These are phyloP conservation scores for Lucifuga dentata DNA, from an alignment of 2,113 vertebrate species.

Conservation along the genomic window DNA sequence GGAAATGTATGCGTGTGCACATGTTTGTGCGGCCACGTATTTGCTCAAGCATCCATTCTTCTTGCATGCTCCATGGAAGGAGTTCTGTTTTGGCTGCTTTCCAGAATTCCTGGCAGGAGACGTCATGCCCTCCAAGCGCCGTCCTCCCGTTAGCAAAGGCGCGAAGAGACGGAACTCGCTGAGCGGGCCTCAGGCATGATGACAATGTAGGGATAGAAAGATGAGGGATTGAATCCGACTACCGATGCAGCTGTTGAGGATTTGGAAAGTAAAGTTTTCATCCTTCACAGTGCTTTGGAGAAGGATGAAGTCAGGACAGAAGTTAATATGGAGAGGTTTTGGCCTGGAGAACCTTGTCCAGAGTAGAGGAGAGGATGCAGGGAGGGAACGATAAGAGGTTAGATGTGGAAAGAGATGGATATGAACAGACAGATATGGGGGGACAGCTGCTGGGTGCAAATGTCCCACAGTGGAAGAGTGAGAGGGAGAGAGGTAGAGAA, in stretches of 20 bases:
- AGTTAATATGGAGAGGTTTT: conserved; percentile 29
- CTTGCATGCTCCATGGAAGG: conserved; percentile 27
- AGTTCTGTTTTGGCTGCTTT: conserved; percentile 48
- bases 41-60: conserved; percentile 7
- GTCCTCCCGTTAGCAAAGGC: conserved; percentile 22
- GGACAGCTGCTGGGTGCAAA: conserved; percentile 53
- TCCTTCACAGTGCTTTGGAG: conserved; percentile 18
- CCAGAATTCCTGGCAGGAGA: conserved; percentile 42
- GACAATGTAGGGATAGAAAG: conserved; percentile 24
- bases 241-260: conserved; percentile 60
- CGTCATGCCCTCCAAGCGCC: conserved; percentile 24
- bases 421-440: conserved; percentile 39
- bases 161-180: conserved; percentile 30
- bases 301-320: conserved; percentile 35
- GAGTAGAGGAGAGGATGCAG: conserved; percentile 6
- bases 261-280: conserved; percentile 50
- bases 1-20: neutral
- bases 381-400: conserved; percentile 15
- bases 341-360: conserved; percentile 30
- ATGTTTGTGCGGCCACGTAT: neutral
- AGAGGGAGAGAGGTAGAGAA: neutral
- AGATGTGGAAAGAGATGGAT: conserved; percentile 32
- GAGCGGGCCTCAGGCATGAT: conserved; percentile 20
- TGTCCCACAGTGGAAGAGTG: neutral
- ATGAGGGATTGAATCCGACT: neutral